A percentile compares a stretch with the other conserved stretches of the same genome.
phyloP scores from a whole-genome alignment of 2,888 invertebrate genomes.

The Caprella mutica region DNA sequence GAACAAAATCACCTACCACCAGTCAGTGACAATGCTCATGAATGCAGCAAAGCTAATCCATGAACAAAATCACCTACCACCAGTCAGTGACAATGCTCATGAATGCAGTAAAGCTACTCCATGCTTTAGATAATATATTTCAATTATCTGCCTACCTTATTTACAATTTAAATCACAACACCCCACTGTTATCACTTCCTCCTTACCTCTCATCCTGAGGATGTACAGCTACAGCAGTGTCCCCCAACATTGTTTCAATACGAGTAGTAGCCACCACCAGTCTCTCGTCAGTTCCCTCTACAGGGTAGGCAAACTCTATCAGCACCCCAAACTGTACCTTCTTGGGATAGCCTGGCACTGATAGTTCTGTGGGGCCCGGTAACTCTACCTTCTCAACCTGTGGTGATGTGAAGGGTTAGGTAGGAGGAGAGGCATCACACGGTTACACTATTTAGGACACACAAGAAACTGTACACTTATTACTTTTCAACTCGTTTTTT shows the following conservation, averaged over 20 bases:
- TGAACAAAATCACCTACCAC: no score
- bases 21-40: no score
- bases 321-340: conserved; percentile 83
- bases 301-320: conserved; percentile 79
- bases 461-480: no score
- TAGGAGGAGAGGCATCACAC: no score
- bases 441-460: no score
- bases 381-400: conserved; percentile 84
- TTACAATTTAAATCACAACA: background rate
- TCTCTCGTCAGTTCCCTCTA: conserved; percentile 57
- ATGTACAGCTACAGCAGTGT: conserved; percentile 89
- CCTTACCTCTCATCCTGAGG: conserved; percentile 56
- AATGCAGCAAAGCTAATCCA: no score
- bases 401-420: background rate
- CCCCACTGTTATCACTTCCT: background rate
- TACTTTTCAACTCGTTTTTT: no score
- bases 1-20: no score
- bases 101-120: no score
- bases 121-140: no score
- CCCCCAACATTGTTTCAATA: conserved; percentile 95
- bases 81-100: no score
- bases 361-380: conserved; percentile 65
- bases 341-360: conserved; percentile 74
- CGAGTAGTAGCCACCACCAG: conserved; percentile 92
- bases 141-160: no score